phyloP scores from a whole-genome alignment of 2,888 invertebrate species.

The Syrista parreyssii region DNA sequence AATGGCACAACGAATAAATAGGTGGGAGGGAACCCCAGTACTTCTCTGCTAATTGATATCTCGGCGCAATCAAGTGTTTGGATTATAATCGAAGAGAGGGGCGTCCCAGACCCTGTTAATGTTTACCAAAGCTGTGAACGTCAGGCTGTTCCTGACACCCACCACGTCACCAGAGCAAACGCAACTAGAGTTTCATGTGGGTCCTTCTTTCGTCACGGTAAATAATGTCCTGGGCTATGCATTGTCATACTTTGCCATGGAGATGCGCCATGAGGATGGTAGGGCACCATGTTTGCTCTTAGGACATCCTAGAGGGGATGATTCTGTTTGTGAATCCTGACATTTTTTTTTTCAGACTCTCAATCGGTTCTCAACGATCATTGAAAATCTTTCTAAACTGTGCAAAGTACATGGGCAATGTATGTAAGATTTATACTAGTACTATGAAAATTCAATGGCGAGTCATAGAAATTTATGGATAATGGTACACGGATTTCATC shows the following conservation, averaged over 20 bases:
- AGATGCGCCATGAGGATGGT: neutral
- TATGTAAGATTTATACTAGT: neutral
- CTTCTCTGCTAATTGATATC: conserved; percentile 61
- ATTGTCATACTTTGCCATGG: conserved; percentile 37
- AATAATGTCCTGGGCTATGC: conserved; percentile 27
- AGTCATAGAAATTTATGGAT: neutral
- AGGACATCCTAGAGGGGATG: neutral
- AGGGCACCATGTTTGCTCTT: neutral
- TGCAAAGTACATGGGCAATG: neutral
- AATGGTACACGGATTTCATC: neutral
- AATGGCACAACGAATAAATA: neutral
- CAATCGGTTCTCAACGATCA: neutral
- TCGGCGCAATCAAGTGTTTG: conserved; percentile 63
- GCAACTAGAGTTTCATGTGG: conserved; percentile 10
- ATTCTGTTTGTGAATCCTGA: neutral
- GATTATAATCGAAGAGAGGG: conserved; percentile 43
- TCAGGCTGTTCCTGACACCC: conserved; percentile 56
- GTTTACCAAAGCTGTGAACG: conserved; percentile 61
- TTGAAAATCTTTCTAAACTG: neutral
- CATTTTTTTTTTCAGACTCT: neutral
- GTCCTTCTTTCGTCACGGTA: conserved; percentile 9
- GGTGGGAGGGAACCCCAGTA: neutral
- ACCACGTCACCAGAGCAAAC: conserved; percentile 20
- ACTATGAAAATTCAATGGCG: neutral
- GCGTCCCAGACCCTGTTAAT: conserved; percentile 25